phyloP scores from a whole-genome alignment of 1,140 invertebrate species.

The Trissolcus basalis region DNA sequence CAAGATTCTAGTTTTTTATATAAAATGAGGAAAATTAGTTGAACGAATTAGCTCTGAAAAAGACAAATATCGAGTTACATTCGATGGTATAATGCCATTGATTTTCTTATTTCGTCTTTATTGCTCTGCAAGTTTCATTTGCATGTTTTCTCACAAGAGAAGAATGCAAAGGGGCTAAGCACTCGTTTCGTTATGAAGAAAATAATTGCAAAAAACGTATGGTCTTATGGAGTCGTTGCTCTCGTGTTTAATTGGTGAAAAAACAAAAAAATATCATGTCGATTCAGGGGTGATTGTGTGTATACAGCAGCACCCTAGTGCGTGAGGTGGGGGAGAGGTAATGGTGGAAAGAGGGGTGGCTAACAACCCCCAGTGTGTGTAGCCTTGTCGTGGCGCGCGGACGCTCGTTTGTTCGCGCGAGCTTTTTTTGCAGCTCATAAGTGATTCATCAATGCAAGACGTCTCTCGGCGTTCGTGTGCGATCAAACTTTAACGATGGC shows the following conservation, averaged over 20 bases:
- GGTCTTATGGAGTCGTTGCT: no score
- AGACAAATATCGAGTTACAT: no score
- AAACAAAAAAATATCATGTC: not conserved
- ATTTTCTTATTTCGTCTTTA: no score
- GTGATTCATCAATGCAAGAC: conserved; percentile 34
- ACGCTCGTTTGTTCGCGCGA: conserved; percentile 19
- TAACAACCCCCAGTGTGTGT: conserved; percentile 33
- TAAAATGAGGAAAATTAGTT: no score
- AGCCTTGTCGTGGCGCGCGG: conserved; percentile 35
- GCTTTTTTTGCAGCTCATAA: conserved; percentile 21
- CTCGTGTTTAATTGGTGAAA: not conserved
- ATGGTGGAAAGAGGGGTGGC: conserved; percentile 41
- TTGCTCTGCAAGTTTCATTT: no score
- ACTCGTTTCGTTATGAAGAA: no score
- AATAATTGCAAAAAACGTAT: no score
- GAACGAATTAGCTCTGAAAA: no score
- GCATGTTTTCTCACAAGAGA: no score
- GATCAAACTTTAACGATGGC: not conserved
- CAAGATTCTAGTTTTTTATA: no score
- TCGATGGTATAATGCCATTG: no score
- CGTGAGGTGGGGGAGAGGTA: conserved; percentile 26
- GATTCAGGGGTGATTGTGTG: conserved; percentile 22
- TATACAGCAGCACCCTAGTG: conserved; percentile 25
- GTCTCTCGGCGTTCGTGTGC: not conserved
- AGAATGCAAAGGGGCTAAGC: no score